Base-by-base conservation (phyloP, 2,113 vertebrate genomes). In the Sander vitreus region DNA sequence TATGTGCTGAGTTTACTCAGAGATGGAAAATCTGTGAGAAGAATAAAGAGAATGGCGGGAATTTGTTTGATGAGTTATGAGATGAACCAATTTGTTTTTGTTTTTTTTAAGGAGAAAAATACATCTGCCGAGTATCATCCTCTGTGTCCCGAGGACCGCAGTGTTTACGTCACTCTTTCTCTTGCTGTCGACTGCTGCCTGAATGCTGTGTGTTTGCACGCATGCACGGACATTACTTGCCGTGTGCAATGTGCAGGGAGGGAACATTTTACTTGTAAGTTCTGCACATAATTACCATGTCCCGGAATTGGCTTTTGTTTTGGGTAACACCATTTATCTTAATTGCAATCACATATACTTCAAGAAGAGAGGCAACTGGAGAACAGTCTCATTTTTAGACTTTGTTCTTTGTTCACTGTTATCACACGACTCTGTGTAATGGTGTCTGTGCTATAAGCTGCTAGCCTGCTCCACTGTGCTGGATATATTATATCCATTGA, bases 321-420 rank as follows among this genome's bases (percentile, higher is more conserved):
- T 59, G 19, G 23, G 77, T 88, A 74, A 88, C 84, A 76, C 72
- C 74, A 85, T 82, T 77, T 93, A 93, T 95, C 94, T 94, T 93
- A 95, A 94, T 93, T 94, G 91, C 84, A 86, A 93, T 95, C 94
- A 93, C 88, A 93, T 83, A 83, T 92, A 91, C 83, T 91, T 85
- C 65, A 89, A 92, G 64, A 89, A 85, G 88, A 89, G 80, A 91
- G 63, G 84, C 81, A 84, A 80, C 69, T 50, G 83, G 84, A 86
- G 78, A 91, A 93, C 87, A 88, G 76, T 88, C 85, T 93, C 78
- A 90, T 94, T 93, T 91, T 90, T 71, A 72, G 75, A 86, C 91
- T 86, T 92, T 92, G 90, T 93, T 89, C 89, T 92, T 89, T 90
- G 89, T 93, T 92, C 87, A 71, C 76, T 85, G 87, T 93, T 93